A percentile compares a stretch with the other conserved stretches of the same genome.
Conservation (phyloP, 2,797 vertebrate genomes). For the Tympanoctomys barrerae region DNA sequence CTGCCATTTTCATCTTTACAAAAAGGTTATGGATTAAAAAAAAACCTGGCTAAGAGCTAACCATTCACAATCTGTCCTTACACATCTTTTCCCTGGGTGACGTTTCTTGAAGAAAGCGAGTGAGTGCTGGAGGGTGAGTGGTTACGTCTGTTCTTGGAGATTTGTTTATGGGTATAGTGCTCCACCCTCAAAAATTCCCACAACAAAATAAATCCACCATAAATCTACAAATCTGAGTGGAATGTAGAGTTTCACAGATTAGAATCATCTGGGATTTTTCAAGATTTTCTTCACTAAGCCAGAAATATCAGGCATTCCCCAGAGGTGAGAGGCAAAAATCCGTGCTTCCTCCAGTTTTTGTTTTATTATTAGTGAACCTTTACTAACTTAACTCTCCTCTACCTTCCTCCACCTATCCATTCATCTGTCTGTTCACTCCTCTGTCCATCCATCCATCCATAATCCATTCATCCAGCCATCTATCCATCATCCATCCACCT, state of each 20-base stretch:
- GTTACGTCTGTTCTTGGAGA: background rate
- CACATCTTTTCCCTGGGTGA: background rate
- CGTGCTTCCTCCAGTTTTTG: background rate
- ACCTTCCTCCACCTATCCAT: background rate
- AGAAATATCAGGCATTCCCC: background rate
- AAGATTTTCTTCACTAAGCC: background rate
- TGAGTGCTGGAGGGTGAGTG: slow-evolving; percentile 26
- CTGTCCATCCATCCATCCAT: background rate
- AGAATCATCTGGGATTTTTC: background rate
- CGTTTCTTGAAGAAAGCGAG: slow-evolving; percentile 68
- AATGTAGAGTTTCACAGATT: background rate
- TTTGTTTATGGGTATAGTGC: background rate
- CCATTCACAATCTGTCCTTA: slow-evolving; percentile 68
- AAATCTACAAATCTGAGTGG: background rate
- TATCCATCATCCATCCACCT: too few relatives aligned
- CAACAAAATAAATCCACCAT: background rate
- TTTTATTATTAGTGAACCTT: background rate
- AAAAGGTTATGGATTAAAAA: slow-evolving; percentile 76
- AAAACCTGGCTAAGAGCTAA: slow-evolving; percentile 63
- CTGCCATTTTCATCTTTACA: slow-evolving; percentile 81
- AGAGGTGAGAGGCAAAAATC: background rate
- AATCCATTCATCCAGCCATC: background rate
- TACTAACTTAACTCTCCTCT: background rate
- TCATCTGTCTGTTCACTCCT: background rate
- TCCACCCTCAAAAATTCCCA: background rate